These are phyloP conservation scores for Drosophila stalkeri DNA, from an alignment of 2,888 invertebrate species.

Conservation along the genomic window DNA sequence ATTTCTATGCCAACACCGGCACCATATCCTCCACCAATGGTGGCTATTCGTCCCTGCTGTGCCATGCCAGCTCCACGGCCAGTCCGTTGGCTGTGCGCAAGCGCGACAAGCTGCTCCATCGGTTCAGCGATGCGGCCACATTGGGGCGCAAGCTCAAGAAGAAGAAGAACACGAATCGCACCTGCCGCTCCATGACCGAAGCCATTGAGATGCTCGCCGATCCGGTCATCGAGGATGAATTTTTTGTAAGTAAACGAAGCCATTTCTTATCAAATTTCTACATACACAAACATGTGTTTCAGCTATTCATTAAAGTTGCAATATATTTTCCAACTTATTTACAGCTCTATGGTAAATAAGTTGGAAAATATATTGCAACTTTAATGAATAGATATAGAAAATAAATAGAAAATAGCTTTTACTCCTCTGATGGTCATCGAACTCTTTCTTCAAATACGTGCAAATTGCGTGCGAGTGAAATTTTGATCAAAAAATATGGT, in stretches of 20 bases:
- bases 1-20: constrained; percentile 82
- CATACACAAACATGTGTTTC: constrained; percentile 12
- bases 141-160: constrained; percentile 84
- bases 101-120: constrained; percentile 84
- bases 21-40: constrained; percentile 69
- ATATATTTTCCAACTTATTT: constrained; percentile 11
- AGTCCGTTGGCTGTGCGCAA: constrained; percentile 84
- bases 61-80: constrained; percentile 82
- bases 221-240: constrained; percentile 85
- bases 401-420: neutral
- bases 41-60: constrained; percentile 76
- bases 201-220: constrained; percentile 85
- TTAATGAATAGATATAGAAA: constrained; percentile 30
- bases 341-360: constrained; percentile 3
- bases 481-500: neutral
- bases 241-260: constrained; percentile 84
- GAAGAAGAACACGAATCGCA: constrained; percentile 84
- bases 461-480: neutral
- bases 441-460: constrained; percentile 4
- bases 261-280: constrained; percentile 23
- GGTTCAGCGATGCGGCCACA: constrained; percentile 85
- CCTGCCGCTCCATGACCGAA: constrained; percentile 85
- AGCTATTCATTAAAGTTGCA: constrained; percentile 28
- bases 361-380: constrained; percentile 2
- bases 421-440: neutral